Percentiles rank a stretch among this genome's conserved stretches.
These are phyloP conservation scores for Drosophila pseudotalamancana DNA, from an alignment of 2,888 invertebrate genomes.

Conservation along the genomic window DNA sequence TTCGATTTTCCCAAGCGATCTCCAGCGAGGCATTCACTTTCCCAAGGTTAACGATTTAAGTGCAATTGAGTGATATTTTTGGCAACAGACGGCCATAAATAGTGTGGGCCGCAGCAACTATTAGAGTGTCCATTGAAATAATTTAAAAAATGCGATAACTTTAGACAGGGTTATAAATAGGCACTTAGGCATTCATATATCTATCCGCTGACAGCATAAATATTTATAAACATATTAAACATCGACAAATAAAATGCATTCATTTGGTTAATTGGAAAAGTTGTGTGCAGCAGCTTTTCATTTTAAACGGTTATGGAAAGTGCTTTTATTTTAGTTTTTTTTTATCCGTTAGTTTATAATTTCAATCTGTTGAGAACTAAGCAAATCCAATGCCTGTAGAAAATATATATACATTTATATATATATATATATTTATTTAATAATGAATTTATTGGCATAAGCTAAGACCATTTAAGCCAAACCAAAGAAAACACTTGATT, in stretches of 20 bases:
- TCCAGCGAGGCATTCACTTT: conserved; percentile 15
- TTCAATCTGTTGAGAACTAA: conserved; percentile 37
- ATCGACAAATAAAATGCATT: conserved; percentile 43
- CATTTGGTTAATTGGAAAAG: conserved; percentile 62
- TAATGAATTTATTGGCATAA: conserved; percentile 35
- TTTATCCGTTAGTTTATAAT: not conserved
- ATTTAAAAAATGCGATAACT: conserved; percentile 53
- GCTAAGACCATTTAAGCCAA: conserved; percentile 15
- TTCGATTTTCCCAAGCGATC: conserved; percentile 5
- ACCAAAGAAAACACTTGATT: conserved; percentile 13
- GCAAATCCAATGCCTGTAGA: conserved; percentile 69
- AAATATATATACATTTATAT: not conserved
- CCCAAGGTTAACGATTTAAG: conserved; percentile 32
- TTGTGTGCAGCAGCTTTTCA: conserved; percentile 26
- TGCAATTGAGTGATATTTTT: conserved; percentile 30
- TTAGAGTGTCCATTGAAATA: conserved; percentile 39
- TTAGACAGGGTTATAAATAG: conserved; percentile 50
- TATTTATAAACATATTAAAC: conserved; percentile 45
- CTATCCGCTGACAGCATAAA: conserved; percentile 56
- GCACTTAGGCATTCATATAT: conserved; percentile 52
- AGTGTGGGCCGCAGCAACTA: conserved; percentile 10
- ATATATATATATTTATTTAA: conserved; percentile 14
- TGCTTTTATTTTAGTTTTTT: conserved; percentile 19
- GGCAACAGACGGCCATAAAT: conserved; percentile 1
- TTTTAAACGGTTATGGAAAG: conserved; percentile 33